Evolutionary conservation across 2,888 invertebrate species (phyloP).

Genomic region (Nemotelus nigrinus): DNA sequence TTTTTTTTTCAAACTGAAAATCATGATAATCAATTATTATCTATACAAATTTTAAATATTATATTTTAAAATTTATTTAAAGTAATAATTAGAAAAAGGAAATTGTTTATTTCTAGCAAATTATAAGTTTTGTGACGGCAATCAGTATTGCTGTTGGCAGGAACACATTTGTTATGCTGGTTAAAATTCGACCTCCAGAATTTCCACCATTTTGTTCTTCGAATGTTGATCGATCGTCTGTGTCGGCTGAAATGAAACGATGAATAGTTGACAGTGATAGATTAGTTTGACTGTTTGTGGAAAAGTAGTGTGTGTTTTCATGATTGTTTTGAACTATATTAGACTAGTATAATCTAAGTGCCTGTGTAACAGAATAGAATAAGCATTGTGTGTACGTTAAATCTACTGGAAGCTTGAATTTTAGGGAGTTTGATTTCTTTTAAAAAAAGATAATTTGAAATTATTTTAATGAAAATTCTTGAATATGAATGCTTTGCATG

Average conservation of each 20-base stretch:
- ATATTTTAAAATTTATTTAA: constrained; percentile 12
- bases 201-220: constrained; percentile 51
- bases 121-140: constrained; percentile 44
- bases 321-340: not conserved
- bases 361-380: too few relatives aligned
- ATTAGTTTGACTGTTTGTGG: not conserved
- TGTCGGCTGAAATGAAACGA: constrained; percentile 48
- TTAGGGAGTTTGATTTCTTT: not conserved
- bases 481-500: constrained; percentile 28
- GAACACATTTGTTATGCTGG: constrained; percentile 47
- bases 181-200: constrained; percentile 47
- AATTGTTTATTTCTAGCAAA: constrained; percentile 38
- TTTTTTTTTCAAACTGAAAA: not conserved
- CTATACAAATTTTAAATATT: not conserved
- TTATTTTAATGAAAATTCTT: not conserved
- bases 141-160: constrained; percentile 47
- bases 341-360: too few relatives aligned
- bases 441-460: not conserved
- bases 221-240: constrained; percentile 51
- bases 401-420: not conserved
- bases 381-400: too few relatives aligned
- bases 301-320: not conserved
- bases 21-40: not conserved
- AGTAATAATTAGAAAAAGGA: constrained; percentile 5
- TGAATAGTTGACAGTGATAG: constrained; percentile 26